Evolutionary conservation across 2,113 vertebrate species (phyloP).

Genomic region (Misgurnus anguillicaudatus): DNA sequence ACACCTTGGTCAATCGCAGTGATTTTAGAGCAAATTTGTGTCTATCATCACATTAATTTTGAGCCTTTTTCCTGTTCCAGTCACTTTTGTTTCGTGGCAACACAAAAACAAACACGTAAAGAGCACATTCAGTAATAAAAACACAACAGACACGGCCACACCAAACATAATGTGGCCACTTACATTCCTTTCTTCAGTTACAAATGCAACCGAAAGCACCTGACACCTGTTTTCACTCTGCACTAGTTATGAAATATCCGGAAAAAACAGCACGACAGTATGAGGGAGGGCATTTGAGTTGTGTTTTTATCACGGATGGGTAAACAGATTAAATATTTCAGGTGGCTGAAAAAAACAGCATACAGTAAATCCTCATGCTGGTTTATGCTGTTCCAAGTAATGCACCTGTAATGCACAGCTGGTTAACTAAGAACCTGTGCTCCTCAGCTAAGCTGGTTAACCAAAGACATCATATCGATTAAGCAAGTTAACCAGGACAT

Average conservation of each 20-base stretch:
- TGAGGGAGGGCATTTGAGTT: neutral
- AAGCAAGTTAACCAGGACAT: no score
- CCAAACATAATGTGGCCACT: constrained; percentile 7
- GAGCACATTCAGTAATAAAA: neutral
- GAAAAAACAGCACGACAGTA: constrained; percentile 3
- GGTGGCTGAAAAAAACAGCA: no score
- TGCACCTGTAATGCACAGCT: no score
- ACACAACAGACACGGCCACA: constrained; percentile 3
- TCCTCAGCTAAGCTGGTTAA: no score
- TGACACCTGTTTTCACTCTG: neutral
- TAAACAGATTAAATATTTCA: neutral
- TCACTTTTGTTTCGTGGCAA: constrained; percentile 19
- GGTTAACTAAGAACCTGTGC: no score
- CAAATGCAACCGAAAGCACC: constrained; percentile 1
- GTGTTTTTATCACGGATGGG: neutral
- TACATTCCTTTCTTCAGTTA: neutral
- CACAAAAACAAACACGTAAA: constrained; percentile 21
- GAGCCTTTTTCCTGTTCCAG: neutral
- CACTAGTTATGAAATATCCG: constrained; percentile 8
- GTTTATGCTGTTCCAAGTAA: no score
- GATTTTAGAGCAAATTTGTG: neutral
- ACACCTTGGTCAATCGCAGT: neutral
- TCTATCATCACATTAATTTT: constrained; percentile 1
- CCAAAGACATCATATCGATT: no score
- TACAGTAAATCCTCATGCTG: no score